These are phyloP conservation scores for Hoplodrina ambigua DNA, from an alignment of 2,888 invertebrate genomes.

Conservation along the genomic window DNA sequence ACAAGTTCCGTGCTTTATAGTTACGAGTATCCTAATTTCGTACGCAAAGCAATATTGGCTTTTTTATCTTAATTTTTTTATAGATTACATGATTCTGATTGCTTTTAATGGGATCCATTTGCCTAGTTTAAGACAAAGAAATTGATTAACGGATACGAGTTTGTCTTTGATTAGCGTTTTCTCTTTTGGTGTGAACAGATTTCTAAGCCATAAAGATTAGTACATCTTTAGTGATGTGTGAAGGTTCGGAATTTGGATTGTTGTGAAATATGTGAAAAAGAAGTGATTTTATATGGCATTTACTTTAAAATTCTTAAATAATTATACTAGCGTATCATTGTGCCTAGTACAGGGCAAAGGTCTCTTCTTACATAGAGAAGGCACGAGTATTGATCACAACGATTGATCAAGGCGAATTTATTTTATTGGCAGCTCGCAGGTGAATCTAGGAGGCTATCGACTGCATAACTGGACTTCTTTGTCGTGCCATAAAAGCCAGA, in stretches of 20 bases:
- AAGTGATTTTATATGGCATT: not conserved
- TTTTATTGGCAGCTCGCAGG: too few relatives aligned
- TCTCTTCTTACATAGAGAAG: too few relatives aligned
- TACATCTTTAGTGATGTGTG: constrained; percentile 14
- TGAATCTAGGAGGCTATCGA: too few relatives aligned
- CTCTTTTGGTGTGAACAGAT: constrained; percentile 53
- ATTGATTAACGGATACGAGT: constrained; percentile 45
- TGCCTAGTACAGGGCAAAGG: too few relatives aligned
- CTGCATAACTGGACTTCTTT: too few relatives aligned
- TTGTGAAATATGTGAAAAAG: constrained; percentile 9
- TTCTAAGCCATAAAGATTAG: constrained; percentile 38
- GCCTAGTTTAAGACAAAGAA: constrained; percentile 60
- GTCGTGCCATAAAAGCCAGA: too few relatives aligned
- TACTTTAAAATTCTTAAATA: too few relatives aligned
- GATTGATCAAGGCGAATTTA: too few relatives aligned
- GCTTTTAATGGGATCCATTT: constrained; percentile 55
- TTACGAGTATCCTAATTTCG: constrained; percentile 76
- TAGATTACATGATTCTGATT: constrained; percentile 62
- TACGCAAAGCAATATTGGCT: constrained; percentile 72
- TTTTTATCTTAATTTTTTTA: constrained; percentile 68
- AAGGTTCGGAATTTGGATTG: not conserved
- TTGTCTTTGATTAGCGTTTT: constrained; percentile 53
- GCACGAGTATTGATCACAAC: too few relatives aligned
- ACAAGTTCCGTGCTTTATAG: constrained; percentile 78
- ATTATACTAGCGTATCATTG: too few relatives aligned